phyloP scores from a whole-genome alignment of 1,140 invertebrate genomes.

The Arion vulgaris region DNA sequence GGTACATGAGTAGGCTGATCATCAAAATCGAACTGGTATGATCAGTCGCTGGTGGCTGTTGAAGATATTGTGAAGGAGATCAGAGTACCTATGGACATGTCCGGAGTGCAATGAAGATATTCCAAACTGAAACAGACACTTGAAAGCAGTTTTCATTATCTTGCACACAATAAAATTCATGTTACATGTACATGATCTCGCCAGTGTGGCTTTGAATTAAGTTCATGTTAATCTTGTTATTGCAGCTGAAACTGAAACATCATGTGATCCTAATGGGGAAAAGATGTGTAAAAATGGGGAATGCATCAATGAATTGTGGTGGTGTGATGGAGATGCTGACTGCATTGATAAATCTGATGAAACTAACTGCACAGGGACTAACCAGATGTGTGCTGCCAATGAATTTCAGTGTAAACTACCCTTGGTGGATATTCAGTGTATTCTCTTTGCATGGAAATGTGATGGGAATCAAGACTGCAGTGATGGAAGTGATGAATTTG shows the following conservation, averaged over 20 bases:
- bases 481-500: slow-evolving; percentile 32
- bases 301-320: slow-evolving; percentile 93
- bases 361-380: slow-evolving; percentile 16
- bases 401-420: slow-evolving; percentile 24
- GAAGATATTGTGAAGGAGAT: too few relatives aligned
- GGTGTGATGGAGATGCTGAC: slow-evolving; percentile 93
- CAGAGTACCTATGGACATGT: too few relatives aligned
- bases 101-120: too few relatives aligned
- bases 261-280: slow-evolving; percentile 49
- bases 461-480: slow-evolving; percentile 29
- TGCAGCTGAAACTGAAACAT: slow-evolving; percentile 6
- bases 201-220: too few relatives aligned
- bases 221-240: too few relatives aligned
- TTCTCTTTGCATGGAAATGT: slow-evolving; percentile 12
- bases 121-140: too few relatives aligned
- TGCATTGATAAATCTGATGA: slow-evolving; percentile 88
- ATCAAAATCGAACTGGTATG: too few relatives aligned
- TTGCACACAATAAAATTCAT: too few relatives aligned
- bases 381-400: neutral
- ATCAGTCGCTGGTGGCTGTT: too few relatives aligned
- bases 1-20: too few relatives aligned
- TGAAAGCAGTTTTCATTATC: too few relatives aligned
- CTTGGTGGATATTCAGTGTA: neutral
- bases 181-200: too few relatives aligned
- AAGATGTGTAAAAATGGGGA: slow-evolving; percentile 74